Base-by-base conservation (phyloP, 2,113 vertebrate species). In the Tiliqua scincoides region DNA sequence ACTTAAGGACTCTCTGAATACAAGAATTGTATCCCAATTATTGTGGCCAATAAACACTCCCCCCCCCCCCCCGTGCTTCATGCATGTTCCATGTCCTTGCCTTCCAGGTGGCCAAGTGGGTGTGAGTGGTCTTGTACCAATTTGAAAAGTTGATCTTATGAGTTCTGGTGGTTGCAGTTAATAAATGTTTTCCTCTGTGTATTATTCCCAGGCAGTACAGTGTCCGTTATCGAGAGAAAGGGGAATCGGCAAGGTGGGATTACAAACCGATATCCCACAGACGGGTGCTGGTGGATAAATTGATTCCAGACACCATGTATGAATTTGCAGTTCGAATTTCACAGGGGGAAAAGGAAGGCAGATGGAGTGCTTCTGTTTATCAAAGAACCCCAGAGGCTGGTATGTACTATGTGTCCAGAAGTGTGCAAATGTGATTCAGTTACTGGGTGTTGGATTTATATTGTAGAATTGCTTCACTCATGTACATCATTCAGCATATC, bases 351-450 rank as follows among this genome's bases (percentile, higher is more conserved):
- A 97, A 96, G 79, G 96, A 98, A 0, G 97, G 99, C 84, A 98
- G 97, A 87, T 99, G 99, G 99, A 99, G 98, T 0, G 94, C 96
- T 0, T 99, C 99, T 0, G 97, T 99, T 89, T 99, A 98, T 91
- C 99, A 99, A 59, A 97, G 99, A 94, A 99, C 99, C 17, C 99
- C 99, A 0, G 99, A 99, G 93, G 98, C 99, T 17, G 98, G 99
- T 99, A 93, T 89, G 96, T 95, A 82, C 91, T 74, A 14, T 7
- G 11, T 57, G 6, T 37, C 5, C 63, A 54, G 37, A 79, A 37
- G 57, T 15, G 11, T 61, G 43, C 25, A 10, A 23, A 3, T 3
- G 37, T 32, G 12, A 32, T 37, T 37, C 25, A 75, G 52, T 20
- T 54, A 21, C 25, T 25, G 62, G 25, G 9, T 61, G 81, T 40